Percentiles rank a stretch among this genome's conserved stretches.
These are phyloP conservation scores for Epistrophe eligans DNA, from an alignment of 2,888 invertebrate genomes.

Conservation along the genomic window DNA sequence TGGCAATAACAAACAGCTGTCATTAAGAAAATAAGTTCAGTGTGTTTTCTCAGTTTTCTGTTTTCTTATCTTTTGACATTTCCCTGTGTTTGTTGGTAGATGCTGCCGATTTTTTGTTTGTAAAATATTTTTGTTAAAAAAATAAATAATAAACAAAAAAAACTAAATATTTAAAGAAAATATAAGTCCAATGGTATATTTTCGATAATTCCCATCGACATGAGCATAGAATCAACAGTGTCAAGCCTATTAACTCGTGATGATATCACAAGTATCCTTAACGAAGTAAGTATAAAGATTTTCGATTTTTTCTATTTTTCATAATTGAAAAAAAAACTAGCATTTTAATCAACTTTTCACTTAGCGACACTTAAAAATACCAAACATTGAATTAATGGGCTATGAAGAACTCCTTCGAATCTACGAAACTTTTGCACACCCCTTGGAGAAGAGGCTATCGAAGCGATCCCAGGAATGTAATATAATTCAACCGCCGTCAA, in stretches of 20 bases:
- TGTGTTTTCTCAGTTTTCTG: too few relatives aligned
- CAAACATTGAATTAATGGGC: slow-evolving; percentile 77
- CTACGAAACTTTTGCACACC: slow-evolving; percentile 79
- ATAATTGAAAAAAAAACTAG: too few relatives aligned
- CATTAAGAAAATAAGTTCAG: too few relatives aligned
- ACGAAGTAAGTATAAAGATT: slow-evolving; percentile 76
- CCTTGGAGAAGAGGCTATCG: slow-evolving; percentile 66
- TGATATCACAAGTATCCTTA: slow-evolving; percentile 77
- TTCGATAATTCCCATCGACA: not conserved
- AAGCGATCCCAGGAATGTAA: not conserved
- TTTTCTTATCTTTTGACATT: too few relatives aligned
- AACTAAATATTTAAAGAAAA: not conserved
- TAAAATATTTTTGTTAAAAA: not conserved
- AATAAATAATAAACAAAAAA: not conserved
- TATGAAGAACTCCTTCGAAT: slow-evolving; percentile 77
- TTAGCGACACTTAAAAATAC: slow-evolving; percentile 78
- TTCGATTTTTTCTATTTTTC: not conserved
- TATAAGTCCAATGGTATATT: not conserved
- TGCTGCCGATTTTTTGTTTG: too few relatives aligned
- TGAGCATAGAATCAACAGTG: slow-evolving; percentile 76
- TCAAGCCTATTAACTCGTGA: slow-evolving; percentile 77
- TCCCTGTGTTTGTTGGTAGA: too few relatives aligned
- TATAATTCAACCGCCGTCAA: not conserved
- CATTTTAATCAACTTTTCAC: not conserved
- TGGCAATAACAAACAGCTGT: too few relatives aligned